Evolutionary conservation across 1,140 invertebrate genomes (phyloP).

Genomic region (Leptopilina boulardi): DNA sequence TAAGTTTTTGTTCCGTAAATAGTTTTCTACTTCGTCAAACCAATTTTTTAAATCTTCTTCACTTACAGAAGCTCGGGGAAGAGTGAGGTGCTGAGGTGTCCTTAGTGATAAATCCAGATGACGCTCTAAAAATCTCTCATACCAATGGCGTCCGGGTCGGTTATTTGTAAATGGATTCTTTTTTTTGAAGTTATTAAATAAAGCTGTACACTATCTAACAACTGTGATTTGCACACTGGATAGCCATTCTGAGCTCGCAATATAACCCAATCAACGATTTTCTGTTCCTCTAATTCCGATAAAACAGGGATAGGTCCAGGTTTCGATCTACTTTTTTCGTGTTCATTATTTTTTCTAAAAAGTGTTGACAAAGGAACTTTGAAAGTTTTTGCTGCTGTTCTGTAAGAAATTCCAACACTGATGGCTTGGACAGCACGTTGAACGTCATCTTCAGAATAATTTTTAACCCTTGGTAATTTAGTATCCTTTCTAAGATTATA

Average conservation of each 20-base stretch:
- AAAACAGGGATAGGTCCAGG: background rate
- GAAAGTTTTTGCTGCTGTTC: background rate
- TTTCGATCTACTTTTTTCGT: background rate
- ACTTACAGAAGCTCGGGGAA: background rate
- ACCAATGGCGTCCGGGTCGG: constrained; percentile 27
- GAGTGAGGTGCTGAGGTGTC: constrained; percentile 22
- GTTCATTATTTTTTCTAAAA: background rate
- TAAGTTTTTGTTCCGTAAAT: background rate
- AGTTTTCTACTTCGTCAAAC: background rate
- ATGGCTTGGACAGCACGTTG: background rate
- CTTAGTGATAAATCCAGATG: constrained; percentile 34
- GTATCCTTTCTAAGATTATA: background rate
- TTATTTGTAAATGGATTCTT: constrained; percentile 9
- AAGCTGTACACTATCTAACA: constrained; percentile 3
- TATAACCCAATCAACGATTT: background rate
- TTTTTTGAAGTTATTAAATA: constrained; percentile 1
- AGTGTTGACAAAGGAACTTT: background rate
- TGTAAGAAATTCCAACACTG: background rate
- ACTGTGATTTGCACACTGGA: constrained; percentile 2
- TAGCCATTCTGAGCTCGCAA: background rate
- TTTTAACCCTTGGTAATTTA: background rate
- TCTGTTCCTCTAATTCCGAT: background rate
- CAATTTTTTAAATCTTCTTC: constrained; percentile 32
- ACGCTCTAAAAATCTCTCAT: constrained; percentile 1
- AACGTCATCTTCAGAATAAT: background rate